A percentile compares a stretch with the other conserved stretches of the same genome.
phyloP scores from a whole-genome alignment of 2,888 invertebrate species.

The Coleophora flavipennella region DNA sequence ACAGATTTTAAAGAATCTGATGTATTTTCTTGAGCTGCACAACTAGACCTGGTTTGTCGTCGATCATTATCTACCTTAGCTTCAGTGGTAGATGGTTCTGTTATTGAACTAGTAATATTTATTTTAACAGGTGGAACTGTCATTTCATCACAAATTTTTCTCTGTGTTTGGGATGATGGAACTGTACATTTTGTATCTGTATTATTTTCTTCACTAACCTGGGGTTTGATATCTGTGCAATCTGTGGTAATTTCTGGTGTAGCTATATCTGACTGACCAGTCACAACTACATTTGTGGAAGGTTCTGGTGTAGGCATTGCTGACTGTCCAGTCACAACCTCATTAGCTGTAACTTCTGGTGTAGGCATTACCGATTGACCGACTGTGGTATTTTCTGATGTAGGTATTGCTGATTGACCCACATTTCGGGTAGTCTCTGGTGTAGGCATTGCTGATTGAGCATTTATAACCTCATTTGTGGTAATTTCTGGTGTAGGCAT shows the following conservation, averaged over 20 bases:
- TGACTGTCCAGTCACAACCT: background rate
- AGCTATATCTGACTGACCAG: background rate
- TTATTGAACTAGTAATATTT: conserved; percentile 23
- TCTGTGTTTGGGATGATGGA: background rate
- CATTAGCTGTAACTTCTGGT: too few relatives aligned
- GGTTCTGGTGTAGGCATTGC: background rate
- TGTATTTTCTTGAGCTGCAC: conserved; percentile 22
- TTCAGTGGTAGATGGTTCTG: conserved; percentile 17
- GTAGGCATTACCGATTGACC: too few relatives aligned
- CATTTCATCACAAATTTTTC: conserved; percentile 20
- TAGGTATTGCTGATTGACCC: too few relatives aligned
- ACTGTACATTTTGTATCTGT: too few relatives aligned
- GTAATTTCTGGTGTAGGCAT: too few relatives aligned
- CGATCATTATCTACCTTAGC: conserved; percentile 11
- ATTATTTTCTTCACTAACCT: background rate
- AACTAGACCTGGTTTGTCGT: conserved; percentile 22
- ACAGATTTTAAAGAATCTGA: conserved; percentile 41
- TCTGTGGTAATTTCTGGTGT: background rate
- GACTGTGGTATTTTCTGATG: too few relatives aligned
- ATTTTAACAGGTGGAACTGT: conserved; percentile 42
- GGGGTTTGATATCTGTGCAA: background rate
- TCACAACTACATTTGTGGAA: conserved; percentile 1
- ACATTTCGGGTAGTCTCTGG: too few relatives aligned
- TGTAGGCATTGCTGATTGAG: too few relatives aligned
- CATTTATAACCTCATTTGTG: too few relatives aligned